Evolutionary conservation across 1,140 invertebrate species (phyloP).

Genomic region (Mactra quadrangularis): DNA sequence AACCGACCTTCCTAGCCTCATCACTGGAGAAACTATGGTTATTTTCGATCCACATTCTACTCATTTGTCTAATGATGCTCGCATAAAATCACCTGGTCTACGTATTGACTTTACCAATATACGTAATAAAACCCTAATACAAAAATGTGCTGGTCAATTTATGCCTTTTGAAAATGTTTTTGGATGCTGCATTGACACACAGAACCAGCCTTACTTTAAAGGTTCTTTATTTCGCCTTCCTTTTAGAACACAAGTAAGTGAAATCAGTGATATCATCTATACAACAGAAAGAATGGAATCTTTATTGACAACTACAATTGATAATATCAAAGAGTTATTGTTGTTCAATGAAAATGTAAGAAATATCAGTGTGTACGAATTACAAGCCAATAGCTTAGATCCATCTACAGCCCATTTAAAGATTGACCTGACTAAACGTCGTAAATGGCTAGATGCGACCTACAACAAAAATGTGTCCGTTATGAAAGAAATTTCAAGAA

Average conservation of each 20-base stretch:
- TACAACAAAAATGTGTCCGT: not conserved
- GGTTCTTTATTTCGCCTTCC: slow-evolving; percentile 78
- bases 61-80: slow-evolving; percentile 67
- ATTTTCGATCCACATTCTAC: slow-evolving; percentile 81
- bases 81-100: slow-evolving; percentile 69
- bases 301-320: too few species aligned
- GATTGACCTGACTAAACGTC: slow-evolving; percentile 18
- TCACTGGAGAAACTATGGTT: slow-evolving; percentile 75
- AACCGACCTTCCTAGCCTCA: slow-evolving; percentile 81
- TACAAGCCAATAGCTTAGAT: slow-evolving; percentile 47
- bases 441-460: not conserved
- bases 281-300: slow-evolving; percentile 64
- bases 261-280: slow-evolving; percentile 74
- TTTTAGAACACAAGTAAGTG: slow-evolving; percentile 70
- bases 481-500: not conserved
- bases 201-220: slow-evolving; percentile 18
- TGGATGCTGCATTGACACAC: slow-evolving; percentile 61
- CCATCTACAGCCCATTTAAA: not conserved
- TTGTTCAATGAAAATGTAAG: slow-evolving; percentile 76
- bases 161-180: slow-evolving; percentile 72
- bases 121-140: slow-evolving; percentile 10
- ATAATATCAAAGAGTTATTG: slow-evolving; percentile 67
- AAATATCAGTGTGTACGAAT: slow-evolving; percentile 68
- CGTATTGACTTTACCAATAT: slow-evolving; percentile 72
- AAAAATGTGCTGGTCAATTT: not conserved